Conservation (phyloP, 2,797 vertebrate genomes). For the Manis javanica region DNA sequence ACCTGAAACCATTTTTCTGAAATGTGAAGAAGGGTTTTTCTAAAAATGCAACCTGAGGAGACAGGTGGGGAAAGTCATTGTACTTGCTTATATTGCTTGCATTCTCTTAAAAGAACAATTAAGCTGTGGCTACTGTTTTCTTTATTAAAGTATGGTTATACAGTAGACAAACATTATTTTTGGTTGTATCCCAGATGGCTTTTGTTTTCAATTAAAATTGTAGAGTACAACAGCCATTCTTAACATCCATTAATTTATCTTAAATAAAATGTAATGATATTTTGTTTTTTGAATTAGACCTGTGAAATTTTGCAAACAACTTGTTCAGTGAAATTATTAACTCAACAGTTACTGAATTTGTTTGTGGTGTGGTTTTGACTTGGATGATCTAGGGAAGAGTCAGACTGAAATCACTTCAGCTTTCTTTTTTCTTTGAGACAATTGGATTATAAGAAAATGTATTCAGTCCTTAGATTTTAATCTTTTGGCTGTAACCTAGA, state of each 20-base stretch:
- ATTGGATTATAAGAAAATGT: neutral
- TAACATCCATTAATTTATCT: neutral
- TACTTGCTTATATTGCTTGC: neutral
- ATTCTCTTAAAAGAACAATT: neutral
- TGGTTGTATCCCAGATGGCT: neutral
- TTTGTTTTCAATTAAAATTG: constrained; percentile 52
- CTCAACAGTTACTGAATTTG: neutral
- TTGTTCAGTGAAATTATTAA: constrained; percentile 8
- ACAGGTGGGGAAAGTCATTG: neutral
- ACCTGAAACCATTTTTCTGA: neutral
- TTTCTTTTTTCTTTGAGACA: constrained; percentile 48
- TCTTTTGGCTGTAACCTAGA: neutral
- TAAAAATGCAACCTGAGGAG: neutral
- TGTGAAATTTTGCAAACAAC: constrained; percentile 19
- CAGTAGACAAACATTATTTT: constrained; percentile 25
- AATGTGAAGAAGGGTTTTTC: neutral
- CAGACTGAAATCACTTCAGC: neutral
- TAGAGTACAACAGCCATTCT: neutral
- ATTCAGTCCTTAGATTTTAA: constrained; percentile 14
- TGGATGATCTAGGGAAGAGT: neutral
- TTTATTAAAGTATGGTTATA: neutral
- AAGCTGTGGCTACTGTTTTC: neutral
- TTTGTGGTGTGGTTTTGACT: neutral
- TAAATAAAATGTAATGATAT: constrained; percentile 17
- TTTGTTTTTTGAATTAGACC: constrained; percentile 54